phyloP scores from a whole-genome alignment of 2,797 vertebrate species.

The Eulemur albifrons region DNA sequence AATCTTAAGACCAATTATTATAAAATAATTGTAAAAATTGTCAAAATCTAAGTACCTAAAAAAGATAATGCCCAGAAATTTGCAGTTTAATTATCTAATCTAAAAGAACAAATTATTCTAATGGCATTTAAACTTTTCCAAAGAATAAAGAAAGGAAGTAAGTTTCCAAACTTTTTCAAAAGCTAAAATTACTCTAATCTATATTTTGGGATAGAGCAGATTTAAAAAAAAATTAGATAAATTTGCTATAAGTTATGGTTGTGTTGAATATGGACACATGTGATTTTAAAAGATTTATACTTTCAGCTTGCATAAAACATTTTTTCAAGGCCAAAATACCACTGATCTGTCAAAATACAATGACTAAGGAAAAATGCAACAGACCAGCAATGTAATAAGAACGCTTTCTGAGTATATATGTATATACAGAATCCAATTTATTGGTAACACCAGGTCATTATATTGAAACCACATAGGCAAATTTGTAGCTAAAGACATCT shows the following conservation, averaged over 20 bases:
- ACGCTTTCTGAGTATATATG: background rate
- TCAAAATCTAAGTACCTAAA: constrained; percentile 40
- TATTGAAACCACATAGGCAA: background rate
- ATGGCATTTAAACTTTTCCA: constrained; percentile 26
- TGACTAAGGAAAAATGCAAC: background rate
- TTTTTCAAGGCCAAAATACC: background rate
- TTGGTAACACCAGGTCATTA: background rate
- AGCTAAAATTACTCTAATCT: background rate
- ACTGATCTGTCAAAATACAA: background rate
- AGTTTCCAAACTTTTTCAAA: background rate
- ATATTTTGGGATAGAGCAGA: background rate
- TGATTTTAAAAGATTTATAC: background rate
- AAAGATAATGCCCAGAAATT: constrained; percentile 44
- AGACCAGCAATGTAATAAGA: background rate
- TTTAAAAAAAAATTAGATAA: background rate
- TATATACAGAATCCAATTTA: background rate
- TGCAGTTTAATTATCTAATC: constrained; percentile 45
- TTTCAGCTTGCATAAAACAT: background rate
- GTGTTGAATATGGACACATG: background rate
- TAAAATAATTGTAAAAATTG: constrained; percentile 52
- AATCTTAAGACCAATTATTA: constrained; percentile 50
- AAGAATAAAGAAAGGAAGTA: background rate
- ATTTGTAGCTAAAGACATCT: background rate
- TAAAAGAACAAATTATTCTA: constrained; percentile 47
- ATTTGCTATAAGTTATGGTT: background rate